These are phyloP conservation scores for Conops quadrifasciatus DNA, from an alignment of 2,888 invertebrate species.

Conservation along the genomic window DNA sequence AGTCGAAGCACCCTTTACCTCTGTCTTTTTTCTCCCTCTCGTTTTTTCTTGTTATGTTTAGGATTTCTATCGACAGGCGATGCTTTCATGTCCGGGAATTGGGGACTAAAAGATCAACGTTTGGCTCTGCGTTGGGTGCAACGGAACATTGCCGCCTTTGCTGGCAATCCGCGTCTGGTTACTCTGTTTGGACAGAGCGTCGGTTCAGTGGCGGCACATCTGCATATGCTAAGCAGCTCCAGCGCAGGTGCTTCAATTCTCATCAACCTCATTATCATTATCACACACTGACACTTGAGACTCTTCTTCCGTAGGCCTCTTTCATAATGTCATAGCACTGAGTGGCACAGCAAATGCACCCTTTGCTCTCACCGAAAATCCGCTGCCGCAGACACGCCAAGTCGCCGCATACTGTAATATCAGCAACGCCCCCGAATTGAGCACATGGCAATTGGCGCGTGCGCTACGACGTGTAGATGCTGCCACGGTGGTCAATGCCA, in stretches of 20 bases:
- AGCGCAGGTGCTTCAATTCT: conserved; percentile 56
- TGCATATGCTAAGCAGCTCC: conserved; percentile 66
- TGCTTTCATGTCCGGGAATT: conserved; percentile 66
- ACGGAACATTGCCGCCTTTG: conserved; percentile 64
- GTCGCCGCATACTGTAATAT: conserved; percentile 65
- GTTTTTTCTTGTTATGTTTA: too few relatives aligned
- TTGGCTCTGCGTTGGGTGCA: conserved; percentile 66
- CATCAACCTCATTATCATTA: too few relatives aligned
- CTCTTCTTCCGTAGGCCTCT: conserved; percentile 60
- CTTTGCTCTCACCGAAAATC: conserved; percentile 53
- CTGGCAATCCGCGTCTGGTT: conserved; percentile 64
- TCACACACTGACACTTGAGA: too few relatives aligned
- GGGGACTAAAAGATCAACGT: conserved; percentile 67
- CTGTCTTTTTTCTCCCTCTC: too few relatives aligned
- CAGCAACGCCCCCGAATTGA: conserved; percentile 49
- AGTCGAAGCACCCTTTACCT: too few relatives aligned
- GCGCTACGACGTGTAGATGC: conserved; percentile 65
- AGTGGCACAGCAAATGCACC: conserved; percentile 67
- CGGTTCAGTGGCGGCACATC: conserved; percentile 66
- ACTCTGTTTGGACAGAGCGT: conserved; percentile 68
- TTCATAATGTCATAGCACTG: conserved; percentile 66
- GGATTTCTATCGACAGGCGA: conserved; percentile 67
- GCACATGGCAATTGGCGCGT: conserved; percentile 54
- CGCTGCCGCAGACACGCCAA: conserved; percentile 58
- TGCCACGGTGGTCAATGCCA: conserved; percentile 59